These are phyloP conservation scores for Calliopum simillimum DNA, from an alignment of 2,888 invertebrate genomes.

Conservation along the genomic window DNA sequence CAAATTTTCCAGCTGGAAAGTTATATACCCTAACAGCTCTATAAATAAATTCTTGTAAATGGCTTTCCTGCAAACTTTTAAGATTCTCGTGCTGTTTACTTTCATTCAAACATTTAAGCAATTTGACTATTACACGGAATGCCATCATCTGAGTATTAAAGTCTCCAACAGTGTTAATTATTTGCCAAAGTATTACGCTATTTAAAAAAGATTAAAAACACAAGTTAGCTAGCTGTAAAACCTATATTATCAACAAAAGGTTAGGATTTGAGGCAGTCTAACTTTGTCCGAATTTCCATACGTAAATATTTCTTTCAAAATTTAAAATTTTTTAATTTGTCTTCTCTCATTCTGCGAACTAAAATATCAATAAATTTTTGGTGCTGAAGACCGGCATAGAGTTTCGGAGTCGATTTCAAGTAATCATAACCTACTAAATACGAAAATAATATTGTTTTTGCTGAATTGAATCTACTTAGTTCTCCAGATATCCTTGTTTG, in stretches of 20 bases:
- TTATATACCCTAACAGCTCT: slow-evolving; percentile 35
- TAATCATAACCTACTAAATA: no score
- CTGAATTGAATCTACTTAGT: no score
- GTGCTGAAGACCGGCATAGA: no score
- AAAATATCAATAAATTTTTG: no score
- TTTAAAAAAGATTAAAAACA: background rate
- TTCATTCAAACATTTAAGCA: slow-evolving; percentile 45
- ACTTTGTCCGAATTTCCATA: no score
- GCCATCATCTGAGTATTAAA: slow-evolving; percentile 50
- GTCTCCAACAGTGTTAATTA: slow-evolving; percentile 49
- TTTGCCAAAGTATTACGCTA: slow-evolving; percentile 47
- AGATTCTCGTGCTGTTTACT: slow-evolving; percentile 31
- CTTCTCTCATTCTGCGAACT: no score
- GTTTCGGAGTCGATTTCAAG: no score
- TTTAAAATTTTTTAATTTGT: no score
- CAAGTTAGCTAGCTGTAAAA: background rate
- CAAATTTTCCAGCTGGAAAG: slow-evolving; percentile 40
- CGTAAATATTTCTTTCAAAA: no score
- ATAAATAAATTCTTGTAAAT: slow-evolving; percentile 34
- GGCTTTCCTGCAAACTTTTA: slow-evolving; percentile 14
- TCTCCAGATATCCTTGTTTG: no score
- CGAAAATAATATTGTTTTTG: no score
- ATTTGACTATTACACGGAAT: slow-evolving; percentile 44
- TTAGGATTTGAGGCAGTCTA: no score
- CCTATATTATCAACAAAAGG: background rate